A percentile compares a stretch with the other conserved stretches of the same genome.
Conservation (phyloP, 2,113 vertebrate species). For the Coreoperca whiteheadi region DNA sequence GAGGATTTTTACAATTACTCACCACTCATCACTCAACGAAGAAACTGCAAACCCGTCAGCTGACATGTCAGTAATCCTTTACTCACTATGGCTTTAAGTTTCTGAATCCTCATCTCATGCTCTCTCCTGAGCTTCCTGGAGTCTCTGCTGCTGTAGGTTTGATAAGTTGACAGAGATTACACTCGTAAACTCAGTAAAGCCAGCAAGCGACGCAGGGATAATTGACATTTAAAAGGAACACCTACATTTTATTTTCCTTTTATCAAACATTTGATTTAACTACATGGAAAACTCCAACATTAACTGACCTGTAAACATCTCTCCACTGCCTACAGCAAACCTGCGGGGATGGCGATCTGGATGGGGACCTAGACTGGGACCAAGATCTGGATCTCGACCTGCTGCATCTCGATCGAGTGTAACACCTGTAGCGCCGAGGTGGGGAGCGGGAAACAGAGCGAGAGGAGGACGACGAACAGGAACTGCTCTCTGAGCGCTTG, state of each 20-base stretch:
- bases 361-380: slow-evolving; percentile 74
- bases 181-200: not conserved
- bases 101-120: slow-evolving; percentile 71
- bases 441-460: slow-evolving; percentile 78
- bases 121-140: slow-evolving; percentile 61
- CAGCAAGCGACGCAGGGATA: not conserved
- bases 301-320: slow-evolving; percentile 70
- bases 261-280: too few relatives aligned
- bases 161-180: not conserved
- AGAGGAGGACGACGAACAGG: slow-evolving; percentile 81
- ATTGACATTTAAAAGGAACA: not conserved
- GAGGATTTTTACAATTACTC: not conserved
- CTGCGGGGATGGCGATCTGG: slow-evolving; percentile 55
- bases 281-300: not conserved
- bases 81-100: slow-evolving; percentile 83
- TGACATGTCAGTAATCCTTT: not conserved
- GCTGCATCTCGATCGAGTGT: slow-evolving; percentile 46
- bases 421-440: slow-evolving; percentile 37
- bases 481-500: slow-evolving; percentile 79
- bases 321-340: slow-evolving; percentile 31
- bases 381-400: slow-evolving; percentile 65
- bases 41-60: not conserved
- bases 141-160: slow-evolving; percentile 48
- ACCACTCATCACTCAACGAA: not conserved
- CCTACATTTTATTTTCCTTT: not conserved